A percentile compares a stretch with the other conserved stretches of the same genome.
Evolutionary conservation across 2,797 vertebrate genomes (phyloP).

Genomic region (Epinephelus malabaricus): DNA sequence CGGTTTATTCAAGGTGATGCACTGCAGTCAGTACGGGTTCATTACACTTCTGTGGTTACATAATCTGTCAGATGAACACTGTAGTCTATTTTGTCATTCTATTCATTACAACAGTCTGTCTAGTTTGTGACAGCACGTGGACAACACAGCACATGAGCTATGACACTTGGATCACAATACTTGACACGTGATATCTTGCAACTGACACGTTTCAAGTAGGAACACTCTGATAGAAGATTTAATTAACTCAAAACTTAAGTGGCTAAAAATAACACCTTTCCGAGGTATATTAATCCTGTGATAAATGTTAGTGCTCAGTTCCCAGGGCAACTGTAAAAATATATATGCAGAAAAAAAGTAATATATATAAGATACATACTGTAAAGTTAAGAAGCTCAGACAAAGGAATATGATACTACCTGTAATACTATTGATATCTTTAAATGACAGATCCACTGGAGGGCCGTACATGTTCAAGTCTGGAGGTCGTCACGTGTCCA

Average conservation of each 20-base stretch:
- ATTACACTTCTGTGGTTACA: not conserved
- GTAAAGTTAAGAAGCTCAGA: not conserved
- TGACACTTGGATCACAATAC: not conserved
- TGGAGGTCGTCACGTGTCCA: not conserved
- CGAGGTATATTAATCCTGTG: not conserved
- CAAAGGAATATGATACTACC: conserved; percentile 23
- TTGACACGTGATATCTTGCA: not conserved
- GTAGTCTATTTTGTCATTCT: not conserved
- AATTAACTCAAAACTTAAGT: not conserved
- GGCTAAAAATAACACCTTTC: conserved; percentile 3
- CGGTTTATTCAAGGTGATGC: not conserved
- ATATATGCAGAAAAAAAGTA: not conserved
- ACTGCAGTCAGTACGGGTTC: not conserved
- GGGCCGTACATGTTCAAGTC: conserved; percentile 73
- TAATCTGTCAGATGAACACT: not conserved
- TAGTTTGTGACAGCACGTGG: not conserved
- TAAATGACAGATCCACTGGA: conserved; percentile 89
- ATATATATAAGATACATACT: not conserved
- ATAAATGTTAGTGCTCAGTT: not conserved
- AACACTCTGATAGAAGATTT: not conserved
- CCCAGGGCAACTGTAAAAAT: not conserved
- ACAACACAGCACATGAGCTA: not conserved
- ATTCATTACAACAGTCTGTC: not conserved
- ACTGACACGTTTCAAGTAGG: not conserved
- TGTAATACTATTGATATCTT: conserved; percentile 63